phyloP scores from a whole-genome alignment of 2,113 vertebrate genomes.

The Dasyurus viverrinus region DNA sequence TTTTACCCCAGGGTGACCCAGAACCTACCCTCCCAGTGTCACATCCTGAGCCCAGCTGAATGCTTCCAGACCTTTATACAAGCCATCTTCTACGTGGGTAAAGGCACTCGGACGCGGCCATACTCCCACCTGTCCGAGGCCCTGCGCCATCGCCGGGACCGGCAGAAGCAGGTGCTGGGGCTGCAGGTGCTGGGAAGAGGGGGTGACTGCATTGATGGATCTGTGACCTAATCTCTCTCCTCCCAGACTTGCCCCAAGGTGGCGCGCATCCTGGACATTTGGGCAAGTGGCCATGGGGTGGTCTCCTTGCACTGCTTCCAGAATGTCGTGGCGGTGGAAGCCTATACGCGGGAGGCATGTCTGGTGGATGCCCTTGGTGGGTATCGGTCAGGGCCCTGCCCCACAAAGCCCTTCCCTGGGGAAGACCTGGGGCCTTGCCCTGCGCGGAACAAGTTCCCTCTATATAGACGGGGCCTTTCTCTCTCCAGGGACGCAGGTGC shows the following conservation, averaged over 20 bases:
- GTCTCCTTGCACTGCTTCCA: slow-evolving; percentile 96
- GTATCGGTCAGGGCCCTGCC: slow-evolving; percentile 31
- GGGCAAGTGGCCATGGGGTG: slow-evolving; percentile 87
- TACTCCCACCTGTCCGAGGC: slow-evolving; percentile 92
- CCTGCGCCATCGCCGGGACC: slow-evolving; percentile 83
- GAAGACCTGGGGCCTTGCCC: neutral
- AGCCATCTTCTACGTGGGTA: slow-evolving; percentile 95
- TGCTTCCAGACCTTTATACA: slow-evolving; percentile 89
- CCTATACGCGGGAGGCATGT: slow-evolving; percentile 92
- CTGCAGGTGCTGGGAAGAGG: neutral
- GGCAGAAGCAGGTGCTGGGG: slow-evolving; percentile 79
- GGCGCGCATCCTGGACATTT: slow-evolving; percentile 92
- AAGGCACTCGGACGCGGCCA: slow-evolving; percentile 91
- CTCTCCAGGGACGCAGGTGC: slow-evolving; percentile 87
- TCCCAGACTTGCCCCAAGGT: slow-evolving; percentile 87
- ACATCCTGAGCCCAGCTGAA: slow-evolving; percentile 80
- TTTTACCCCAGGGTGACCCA: slow-evolving; percentile 86
- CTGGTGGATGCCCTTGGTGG: slow-evolving; percentile 94
- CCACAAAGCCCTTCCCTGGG: neutral
- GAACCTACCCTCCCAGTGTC: slow-evolving; percentile 89
- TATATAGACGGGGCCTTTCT: neutral
- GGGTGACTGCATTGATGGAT: neutral
- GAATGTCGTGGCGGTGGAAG: slow-evolving; percentile 90
- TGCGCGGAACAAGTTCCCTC: neutral
- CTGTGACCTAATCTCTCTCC: fast-evolving